phyloP scores from a whole-genome alignment of 2,797 vertebrate genomes.

The Gadopsis marmoratus region DNA sequence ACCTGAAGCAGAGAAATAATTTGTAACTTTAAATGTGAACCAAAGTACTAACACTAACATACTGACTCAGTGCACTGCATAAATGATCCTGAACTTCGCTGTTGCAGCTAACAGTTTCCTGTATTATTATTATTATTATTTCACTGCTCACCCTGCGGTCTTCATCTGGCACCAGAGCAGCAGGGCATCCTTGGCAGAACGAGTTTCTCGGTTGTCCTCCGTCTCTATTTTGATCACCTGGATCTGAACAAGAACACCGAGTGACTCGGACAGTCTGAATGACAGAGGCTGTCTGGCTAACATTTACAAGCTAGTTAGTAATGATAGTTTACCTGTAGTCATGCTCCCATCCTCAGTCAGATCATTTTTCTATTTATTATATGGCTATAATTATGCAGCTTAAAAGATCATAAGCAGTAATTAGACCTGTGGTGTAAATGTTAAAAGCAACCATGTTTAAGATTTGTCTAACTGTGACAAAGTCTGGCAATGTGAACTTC shows the following conservation, averaged over 20 bases:
- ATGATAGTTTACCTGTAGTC: not conserved
- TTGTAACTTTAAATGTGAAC: not conserved
- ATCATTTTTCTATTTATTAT: not conserved
- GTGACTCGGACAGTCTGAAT: not conserved
- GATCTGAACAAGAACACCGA: constrained; percentile 84
- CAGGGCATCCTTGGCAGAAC: constrained; percentile 95
- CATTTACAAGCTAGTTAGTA: not conserved
- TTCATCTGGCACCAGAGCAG: constrained; percentile 99
- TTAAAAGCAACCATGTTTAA: not conserved
- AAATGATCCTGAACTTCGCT: not conserved
- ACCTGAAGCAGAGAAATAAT: constrained; percentile 75
- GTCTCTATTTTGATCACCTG: constrained; percentile 97
- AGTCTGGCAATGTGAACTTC: not conserved
- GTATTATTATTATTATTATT: constrained; percentile 3
- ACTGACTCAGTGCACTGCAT: not conserved
- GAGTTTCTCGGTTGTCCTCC: constrained; percentile 95
- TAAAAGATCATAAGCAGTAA: no score
- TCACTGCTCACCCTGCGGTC: constrained; percentile 91
- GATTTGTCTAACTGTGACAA: no score
- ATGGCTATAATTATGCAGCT: not conserved
- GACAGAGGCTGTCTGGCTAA: not conserved
- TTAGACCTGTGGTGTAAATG: not conserved
- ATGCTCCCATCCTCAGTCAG: not conserved
- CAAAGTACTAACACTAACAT: not conserved
- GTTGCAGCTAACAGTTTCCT: not conserved